phyloP scores from a whole-genome alignment of 2,797 vertebrate genomes.

The Chromobotia macracanthus region DNA sequence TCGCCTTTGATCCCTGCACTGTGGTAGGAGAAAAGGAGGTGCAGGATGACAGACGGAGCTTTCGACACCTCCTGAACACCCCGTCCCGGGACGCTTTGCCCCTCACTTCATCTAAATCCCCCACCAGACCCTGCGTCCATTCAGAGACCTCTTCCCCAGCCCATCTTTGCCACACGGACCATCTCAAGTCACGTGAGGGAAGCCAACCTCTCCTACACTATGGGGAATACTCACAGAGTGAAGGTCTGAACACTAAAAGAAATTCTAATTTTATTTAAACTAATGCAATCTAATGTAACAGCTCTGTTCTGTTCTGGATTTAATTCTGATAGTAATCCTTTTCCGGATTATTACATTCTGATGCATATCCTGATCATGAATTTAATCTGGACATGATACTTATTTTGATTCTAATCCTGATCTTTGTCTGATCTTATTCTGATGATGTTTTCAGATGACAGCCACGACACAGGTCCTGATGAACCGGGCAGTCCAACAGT shows the following conservation, averaged over 20 bases:
- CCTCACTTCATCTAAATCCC: not conserved
- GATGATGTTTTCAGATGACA: constrained; percentile 72
- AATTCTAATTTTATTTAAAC: not conserved
- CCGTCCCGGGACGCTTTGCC: constrained; percentile 69
- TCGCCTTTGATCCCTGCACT: constrained; percentile 69
- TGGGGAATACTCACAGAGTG: constrained; percentile 70
- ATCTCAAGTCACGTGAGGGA: constrained; percentile 66
- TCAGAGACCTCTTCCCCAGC: constrained; percentile 64
- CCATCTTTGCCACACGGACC: constrained; percentile 72
- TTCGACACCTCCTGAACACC: constrained; percentile 70
- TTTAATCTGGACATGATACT: not conserved
- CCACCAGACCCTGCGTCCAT: constrained; percentile 34
- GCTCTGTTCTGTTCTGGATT: not conserved
- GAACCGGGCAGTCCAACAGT: constrained; percentile 78
- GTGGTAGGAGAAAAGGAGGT: constrained; percentile 57
- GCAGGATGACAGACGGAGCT: constrained; percentile 69
- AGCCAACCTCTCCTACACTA: constrained; percentile 63
- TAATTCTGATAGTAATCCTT: not conserved
- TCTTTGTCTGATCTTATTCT: not conserved
- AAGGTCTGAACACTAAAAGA: constrained; percentile 68
- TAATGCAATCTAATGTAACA: not conserved
- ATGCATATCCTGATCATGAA: not conserved
- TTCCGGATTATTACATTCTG: not conserved
- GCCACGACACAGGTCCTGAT: constrained; percentile 74
- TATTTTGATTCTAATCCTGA: not conserved